Conservation (phyloP, 1,140 invertebrate genomes). For the Nephotettix cincticeps region DNA sequence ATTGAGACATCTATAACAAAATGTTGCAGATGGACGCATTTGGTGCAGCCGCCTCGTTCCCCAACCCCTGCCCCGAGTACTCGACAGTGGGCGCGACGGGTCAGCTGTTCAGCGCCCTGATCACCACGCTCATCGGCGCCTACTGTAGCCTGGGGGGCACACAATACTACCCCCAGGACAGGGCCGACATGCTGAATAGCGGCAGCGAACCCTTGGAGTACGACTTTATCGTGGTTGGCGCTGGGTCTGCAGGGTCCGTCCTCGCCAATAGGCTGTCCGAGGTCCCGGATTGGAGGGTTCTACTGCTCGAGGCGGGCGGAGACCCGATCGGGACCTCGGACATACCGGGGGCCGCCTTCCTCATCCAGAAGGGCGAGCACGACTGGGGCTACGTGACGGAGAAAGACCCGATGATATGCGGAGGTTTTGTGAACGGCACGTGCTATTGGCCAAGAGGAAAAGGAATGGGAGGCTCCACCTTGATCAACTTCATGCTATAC, state of each 20-base stretch:
- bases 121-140: neutral
- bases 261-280: constrained; percentile 62
- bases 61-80: constrained; percentile 8
- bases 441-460: constrained; percentile 69
- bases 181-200: neutral
- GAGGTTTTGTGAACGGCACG: constrained; percentile 55
- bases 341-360: constrained; percentile 18
- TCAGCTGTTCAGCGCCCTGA: neutral
- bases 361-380: constrained; percentile 53
- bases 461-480: constrained; percentile 62
- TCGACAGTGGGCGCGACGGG: neutral
- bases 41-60: neutral
- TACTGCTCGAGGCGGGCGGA: constrained; percentile 72
- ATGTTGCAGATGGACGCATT: neutral
- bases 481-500: constrained; percentile 64
- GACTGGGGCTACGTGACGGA: constrained; percentile 60
- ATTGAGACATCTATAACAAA: too few species aligned
- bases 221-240: constrained; percentile 59
- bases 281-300: constrained; percentile 53
- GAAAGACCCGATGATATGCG: constrained; percentile 50
- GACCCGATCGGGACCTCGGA: constrained; percentile 61
- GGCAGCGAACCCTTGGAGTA: constrained; percentile 38
- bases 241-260: constrained; percentile 64
- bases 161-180: constrained; percentile 1
- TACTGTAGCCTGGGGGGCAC: neutral